These are phyloP conservation scores for Stenotaenia linearis DNA, from an alignment of 2,888 invertebrate species.

Conservation along the genomic window DNA sequence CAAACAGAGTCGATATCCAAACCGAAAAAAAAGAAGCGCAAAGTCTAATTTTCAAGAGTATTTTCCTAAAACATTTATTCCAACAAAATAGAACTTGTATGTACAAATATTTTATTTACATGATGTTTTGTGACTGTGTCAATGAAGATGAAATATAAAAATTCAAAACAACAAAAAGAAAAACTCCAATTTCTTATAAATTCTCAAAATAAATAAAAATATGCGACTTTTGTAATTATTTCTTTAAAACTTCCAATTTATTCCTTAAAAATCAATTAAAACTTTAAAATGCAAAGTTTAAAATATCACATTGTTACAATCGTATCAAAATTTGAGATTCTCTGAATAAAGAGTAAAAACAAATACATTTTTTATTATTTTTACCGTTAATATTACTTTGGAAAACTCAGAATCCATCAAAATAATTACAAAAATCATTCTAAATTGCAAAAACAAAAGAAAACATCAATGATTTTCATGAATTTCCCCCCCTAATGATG, in stretches of 20 bases:
- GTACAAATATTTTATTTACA: conserved; percentile 28
- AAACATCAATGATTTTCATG: neutral
- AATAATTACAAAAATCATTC: conserved; percentile 4
- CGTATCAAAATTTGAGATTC: neutral
- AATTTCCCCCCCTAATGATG: neutral
- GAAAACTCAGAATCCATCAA: neutral
- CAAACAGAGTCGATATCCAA: neutral
- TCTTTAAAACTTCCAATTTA: neutral
- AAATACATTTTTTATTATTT: neutral
- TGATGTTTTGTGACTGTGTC: conserved; percentile 10
- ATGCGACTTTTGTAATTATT: neutral
- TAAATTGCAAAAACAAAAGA: neutral
- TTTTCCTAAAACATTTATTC: conserved; percentile 30
- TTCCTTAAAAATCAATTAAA: neutral
- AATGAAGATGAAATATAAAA: neutral
- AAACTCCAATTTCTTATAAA: neutral
- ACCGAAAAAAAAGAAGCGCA: neutral
- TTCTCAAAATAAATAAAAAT: neutral
- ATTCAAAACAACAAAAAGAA: neutral
- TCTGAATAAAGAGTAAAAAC: neutral
- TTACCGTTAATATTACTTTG: neutral
- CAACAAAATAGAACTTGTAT: conserved; percentile 32
- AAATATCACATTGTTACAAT: neutral
- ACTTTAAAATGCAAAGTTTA: neutral
- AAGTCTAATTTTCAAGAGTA: neutral